Conservation (phyloP, 1,140 invertebrate genomes). For the Araneus ventricosus region DNA sequence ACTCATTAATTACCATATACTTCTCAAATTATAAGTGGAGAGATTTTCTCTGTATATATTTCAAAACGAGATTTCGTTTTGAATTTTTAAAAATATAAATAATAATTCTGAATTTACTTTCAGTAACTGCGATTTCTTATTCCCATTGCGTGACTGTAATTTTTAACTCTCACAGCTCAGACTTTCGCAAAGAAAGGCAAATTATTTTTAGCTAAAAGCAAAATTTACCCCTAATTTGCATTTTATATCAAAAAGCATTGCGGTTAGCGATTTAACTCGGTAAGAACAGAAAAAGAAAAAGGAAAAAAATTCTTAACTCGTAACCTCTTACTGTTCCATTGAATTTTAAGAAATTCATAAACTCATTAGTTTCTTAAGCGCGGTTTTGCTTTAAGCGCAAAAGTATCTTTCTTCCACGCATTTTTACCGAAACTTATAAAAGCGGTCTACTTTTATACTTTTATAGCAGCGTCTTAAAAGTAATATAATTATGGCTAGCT, state of each 20-base stretch:
- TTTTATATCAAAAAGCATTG: constrained; percentile 50
- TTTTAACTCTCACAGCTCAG: neutral
- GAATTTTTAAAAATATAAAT: no score
- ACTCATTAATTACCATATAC: no score
- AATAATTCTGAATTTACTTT: no score
- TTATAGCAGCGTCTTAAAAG: constrained; percentile 37
- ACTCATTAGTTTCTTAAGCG: constrained; percentile 59
- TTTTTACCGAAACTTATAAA: constrained; percentile 25
- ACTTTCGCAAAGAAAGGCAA: neutral
- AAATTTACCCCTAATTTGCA: constrained; percentile 54
- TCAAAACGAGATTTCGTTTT: no score
- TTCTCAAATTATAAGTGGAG: no score
- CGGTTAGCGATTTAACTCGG: constrained; percentile 5
- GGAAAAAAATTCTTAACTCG: neutral
- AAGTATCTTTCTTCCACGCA: constrained; percentile 17
- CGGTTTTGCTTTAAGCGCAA: constrained; percentile 41
- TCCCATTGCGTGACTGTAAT: neutral
- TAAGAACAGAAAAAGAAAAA: neutral
- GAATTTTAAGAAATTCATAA: constrained; percentile 64
- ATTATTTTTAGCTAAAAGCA: constrained; percentile 48
- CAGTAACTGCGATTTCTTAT: no score
- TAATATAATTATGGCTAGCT: constrained; percentile 66
- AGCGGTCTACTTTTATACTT: neutral
- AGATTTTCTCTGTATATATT: no score
- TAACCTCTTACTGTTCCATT: constrained; percentile 46